Percentiles rank a stretch among this genome's conserved stretches.
phyloP scores from a whole-genome alignment of 2,888 invertebrate species.

The Neuroscelio doddi region DNA sequence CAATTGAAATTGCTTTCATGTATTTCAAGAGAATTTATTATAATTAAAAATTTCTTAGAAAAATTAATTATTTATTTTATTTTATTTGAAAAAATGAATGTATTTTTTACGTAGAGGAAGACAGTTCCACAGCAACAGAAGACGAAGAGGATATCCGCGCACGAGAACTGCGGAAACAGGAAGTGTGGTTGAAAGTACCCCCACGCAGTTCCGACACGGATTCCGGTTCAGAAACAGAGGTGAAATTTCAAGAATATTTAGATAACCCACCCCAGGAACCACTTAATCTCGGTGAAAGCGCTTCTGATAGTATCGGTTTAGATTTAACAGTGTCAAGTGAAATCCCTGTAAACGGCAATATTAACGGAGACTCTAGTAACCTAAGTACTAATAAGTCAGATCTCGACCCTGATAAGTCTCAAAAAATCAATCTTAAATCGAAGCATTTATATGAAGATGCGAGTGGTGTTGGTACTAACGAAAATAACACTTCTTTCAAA shows the following conservation, averaged over 20 bases:
- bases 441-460: slow-evolving; percentile 25
- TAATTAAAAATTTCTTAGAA: background rate
- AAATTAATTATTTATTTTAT: background rate
- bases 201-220: slow-evolving; percentile 78
- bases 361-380: background rate
- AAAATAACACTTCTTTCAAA: slow-evolving; percentile 7
- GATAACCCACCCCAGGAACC: slow-evolving; percentile 46
- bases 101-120: slow-evolving; percentile 78
- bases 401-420: too few species aligned
- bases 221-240: slow-evolving; percentile 82
- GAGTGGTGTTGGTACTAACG: slow-evolving; percentile 11
- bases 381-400: too few species aligned
- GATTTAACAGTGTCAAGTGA: background rate
- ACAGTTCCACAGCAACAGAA: slow-evolving; percentile 82
- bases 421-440: slow-evolving; percentile 17
- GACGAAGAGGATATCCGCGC: slow-evolving; percentile 81
- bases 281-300: slow-evolving; percentile 21
- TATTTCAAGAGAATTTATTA: background rate
- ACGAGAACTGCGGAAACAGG: slow-evolving; percentile 79
- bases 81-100: too few species aligned
- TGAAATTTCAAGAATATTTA: slow-evolving; percentile 71
- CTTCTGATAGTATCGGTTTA: slow-evolving; percentile 1
- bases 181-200: slow-evolving; percentile 79
- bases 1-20: too few species aligned
- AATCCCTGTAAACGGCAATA: background rate